A percentile compares a stretch with the other conserved stretches of the same genome.
These are phyloP conservation scores for Pachycephus smyrnensis DNA, from an alignment of 2,888 invertebrate genomes.

Conservation along the genomic window DNA sequence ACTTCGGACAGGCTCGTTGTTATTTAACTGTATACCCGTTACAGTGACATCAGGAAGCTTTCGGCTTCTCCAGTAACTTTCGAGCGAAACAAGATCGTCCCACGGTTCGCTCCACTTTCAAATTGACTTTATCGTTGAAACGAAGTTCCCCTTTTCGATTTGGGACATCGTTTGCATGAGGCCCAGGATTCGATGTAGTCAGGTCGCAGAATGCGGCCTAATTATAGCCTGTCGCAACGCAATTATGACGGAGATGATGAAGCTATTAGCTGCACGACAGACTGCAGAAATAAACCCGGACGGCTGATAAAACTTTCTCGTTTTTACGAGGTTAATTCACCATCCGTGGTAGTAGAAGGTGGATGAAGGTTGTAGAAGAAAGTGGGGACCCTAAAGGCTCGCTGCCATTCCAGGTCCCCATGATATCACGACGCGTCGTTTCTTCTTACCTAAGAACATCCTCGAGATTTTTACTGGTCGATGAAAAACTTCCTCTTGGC, in stretches of 20 bases:
- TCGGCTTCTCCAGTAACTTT: not conserved
- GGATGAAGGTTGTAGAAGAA: not conserved
- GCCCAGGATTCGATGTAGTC: not conserved
- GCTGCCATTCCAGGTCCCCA: not conserved
- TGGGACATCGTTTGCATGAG: not conserved
- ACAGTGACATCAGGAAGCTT: not conserved
- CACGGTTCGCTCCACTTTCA: not conserved
- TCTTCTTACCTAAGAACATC: not conserved
- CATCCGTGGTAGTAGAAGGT: not conserved
- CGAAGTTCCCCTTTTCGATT: slow-evolving; percentile 2
- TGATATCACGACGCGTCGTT: not conserved
- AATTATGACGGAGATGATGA: slow-evolving; percentile 47
- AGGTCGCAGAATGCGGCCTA: slow-evolving; percentile 36
- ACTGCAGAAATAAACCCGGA: slow-evolving; percentile 41
- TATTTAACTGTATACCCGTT: too few relatives aligned
- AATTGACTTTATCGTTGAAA: not conserved
- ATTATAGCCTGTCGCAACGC: slow-evolving; percentile 46
- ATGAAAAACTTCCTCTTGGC: not conserved
- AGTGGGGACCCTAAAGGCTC: not conserved
- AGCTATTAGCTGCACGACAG: slow-evolving; percentile 50
- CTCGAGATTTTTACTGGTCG: not conserved
- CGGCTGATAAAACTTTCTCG: slow-evolving; percentile 35
- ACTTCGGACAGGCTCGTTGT: too few relatives aligned
- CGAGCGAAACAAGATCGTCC: not conserved
- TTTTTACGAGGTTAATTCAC: slow-evolving; percentile 34